Base-by-base conservation (phyloP, 2,113 vertebrate species). In the Cacatua alba region DNA sequence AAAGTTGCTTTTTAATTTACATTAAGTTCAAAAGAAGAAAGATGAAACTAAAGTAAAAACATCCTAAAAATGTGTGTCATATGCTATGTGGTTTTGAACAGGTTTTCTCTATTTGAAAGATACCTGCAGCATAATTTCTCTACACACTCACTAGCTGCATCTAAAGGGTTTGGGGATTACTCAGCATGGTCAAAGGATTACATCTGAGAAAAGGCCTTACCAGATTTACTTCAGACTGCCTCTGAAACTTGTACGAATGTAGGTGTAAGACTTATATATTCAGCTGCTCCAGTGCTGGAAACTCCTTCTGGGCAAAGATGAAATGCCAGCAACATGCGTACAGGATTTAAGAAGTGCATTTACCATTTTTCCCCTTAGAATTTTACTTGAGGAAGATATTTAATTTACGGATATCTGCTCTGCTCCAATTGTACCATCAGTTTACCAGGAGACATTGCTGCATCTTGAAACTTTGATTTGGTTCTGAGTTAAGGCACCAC, bases 21-120 rank as follows among this genome's bases (percentile, higher is more conserved):
- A 46, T 37, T 52, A 67, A 88, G 23, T 86, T 86, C n/a, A 70
- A 81, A 82, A 90, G 63, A 86, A 65, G 49, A 91, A 80, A 82
- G 41, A 64, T 57, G 63, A 92, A 92, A 55, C 37, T 75, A 12
- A 59, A 48, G 9, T 65, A 49, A 79, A 82, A 82, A 78, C 6
- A 67, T 71, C 43, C 17, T 43, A 59, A 83, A 94, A 70, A 24
- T 63, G 5, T 67, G 10, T 83, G 29, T 29, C 49, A 46, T 80
- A 78, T 83, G 63, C 33, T 67, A 31, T 17, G 70, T 21, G 33
- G 74, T 75, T 93, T 88, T 81, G 48, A 88, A 52, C 17, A 48
- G 16, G 70, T 92, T 86, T 94, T 92, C 29, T 81, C 49, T 75
- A 24, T 86, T 92, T 92, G 80, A 90, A 94, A 85, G 53, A 39